A percentile compares a stretch with the other conserved stretches of the same genome.
These are phyloP conservation scores for Eumeta japonica DNA, from an alignment of 1,140 invertebrate species.

Conservation along the genomic window DNA sequence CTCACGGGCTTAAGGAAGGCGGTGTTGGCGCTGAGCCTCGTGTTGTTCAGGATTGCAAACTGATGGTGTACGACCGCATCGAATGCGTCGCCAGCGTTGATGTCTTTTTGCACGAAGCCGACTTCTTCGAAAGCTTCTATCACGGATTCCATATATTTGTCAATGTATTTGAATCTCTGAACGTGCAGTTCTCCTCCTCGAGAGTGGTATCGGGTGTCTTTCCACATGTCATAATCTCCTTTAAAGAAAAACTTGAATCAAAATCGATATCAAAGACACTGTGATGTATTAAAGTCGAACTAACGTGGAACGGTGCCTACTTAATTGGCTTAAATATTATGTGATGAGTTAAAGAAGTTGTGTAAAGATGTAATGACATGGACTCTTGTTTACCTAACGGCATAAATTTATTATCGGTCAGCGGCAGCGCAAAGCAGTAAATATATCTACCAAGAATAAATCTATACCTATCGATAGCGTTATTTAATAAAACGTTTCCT, in stretches of 20 bases:
- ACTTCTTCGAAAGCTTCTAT: constrained; percentile 41
- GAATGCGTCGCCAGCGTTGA: constrained; percentile 37
- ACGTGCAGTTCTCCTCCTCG: constrained; percentile 44
- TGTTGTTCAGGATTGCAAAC: constrained; percentile 58
- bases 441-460: no score
- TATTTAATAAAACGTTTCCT: no score
- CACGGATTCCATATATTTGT: constrained; percentile 39
- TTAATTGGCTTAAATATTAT: not conserved
- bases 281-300: no score
- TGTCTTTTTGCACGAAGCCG: constrained; percentile 35
- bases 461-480: no score
- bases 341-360: no score
- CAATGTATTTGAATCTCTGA: constrained; percentile 40
- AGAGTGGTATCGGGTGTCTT: constrained; percentile 47
- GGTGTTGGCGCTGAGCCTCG: constrained; percentile 59
- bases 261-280: not conserved
- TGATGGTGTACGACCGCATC: constrained; percentile 57
- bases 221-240: constrained; percentile 48
- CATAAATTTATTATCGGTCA: no score
- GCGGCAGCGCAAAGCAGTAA: no score
- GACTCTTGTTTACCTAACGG: no score
- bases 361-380: no score
- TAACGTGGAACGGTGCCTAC: not conserved
- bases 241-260: constrained; percentile 13
- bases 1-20: constrained; percentile 60